These are phyloP conservation scores for Panthera tigris DNA, from an alignment of 2,113 vertebrate genomes.

Conservation along the genomic window DNA sequence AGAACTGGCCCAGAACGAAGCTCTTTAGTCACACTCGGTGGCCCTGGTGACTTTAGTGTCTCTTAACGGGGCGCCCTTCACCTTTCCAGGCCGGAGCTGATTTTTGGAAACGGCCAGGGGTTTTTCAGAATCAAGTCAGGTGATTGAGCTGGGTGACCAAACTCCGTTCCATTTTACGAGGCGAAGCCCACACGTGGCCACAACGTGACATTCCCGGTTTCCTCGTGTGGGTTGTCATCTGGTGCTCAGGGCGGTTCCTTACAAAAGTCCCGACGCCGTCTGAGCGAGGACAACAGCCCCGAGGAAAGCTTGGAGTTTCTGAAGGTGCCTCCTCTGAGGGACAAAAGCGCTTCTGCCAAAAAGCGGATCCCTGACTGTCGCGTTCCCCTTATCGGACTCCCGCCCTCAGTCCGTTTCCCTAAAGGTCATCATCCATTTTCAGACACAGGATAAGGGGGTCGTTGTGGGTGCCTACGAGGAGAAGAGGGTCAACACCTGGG, in stretches of 20 bases:
- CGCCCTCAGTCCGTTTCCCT: not conserved
- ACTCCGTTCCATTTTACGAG: not conserved
- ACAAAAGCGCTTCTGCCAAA: not conserved
- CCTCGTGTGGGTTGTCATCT: fast-evolving
- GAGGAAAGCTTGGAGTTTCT: not conserved
- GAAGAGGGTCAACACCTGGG: not conserved
- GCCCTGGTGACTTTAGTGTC: not conserved
- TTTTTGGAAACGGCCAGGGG: not conserved
- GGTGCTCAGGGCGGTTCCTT: no score
- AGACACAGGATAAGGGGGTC: not conserved
- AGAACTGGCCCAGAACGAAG: fast-evolving
- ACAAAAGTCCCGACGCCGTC: fast-evolving
- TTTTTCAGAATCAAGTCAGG: not conserved
- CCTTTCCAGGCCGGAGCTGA: no score
- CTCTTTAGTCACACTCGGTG: fast-evolving
- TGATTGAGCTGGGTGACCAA: not conserved
- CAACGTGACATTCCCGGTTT: not conserved
- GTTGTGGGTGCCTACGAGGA: not conserved
- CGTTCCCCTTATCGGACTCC: not conserved
- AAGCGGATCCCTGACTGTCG: not conserved
- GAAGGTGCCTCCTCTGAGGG: not conserved
- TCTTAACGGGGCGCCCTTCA: not conserved
- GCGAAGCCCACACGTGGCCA: not conserved
- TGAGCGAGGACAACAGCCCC: not conserved
- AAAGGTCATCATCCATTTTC: not conserved